Percentiles rank a stretch among this genome's conserved stretches.
Evolutionary conservation across 2,113 vertebrate species (phyloP).

Genomic region (Bubo blakistoni): DNA sequence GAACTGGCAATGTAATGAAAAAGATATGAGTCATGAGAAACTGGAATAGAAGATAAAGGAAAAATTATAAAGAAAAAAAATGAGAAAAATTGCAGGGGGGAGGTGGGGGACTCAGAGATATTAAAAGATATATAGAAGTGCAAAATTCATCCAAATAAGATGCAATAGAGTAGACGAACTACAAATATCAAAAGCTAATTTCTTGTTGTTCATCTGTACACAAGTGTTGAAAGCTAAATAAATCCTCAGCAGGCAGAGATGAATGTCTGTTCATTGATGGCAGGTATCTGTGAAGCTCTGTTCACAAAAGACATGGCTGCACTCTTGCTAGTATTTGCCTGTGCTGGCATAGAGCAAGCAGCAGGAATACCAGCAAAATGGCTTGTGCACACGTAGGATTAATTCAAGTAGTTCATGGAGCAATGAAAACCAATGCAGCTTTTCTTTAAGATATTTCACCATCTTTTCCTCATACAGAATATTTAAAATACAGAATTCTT

Average conservation of each 20-base stretch:
- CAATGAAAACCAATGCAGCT: background rate
- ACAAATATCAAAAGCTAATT: background rate
- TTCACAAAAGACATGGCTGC: background rate
- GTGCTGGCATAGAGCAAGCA: background rate
- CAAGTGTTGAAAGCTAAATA: background rate
- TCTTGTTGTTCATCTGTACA: background rate
- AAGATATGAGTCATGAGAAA: background rate
- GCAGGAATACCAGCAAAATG: background rate
- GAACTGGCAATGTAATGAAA: background rate
- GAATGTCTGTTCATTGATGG: background rate
- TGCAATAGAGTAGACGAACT: background rate
- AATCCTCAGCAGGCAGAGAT: background rate
- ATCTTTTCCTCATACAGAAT: background rate
- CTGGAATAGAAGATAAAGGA: background rate
- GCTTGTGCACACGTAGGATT: background rate
- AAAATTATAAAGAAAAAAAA: slow-evolving; percentile 2
- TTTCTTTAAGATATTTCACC: background rate
- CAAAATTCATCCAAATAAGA: background rate
- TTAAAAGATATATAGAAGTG: background rate
- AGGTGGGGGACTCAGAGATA: background rate
- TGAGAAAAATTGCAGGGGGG: background rate
- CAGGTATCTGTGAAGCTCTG: background rate
- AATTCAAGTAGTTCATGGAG: background rate
- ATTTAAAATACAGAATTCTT: background rate
- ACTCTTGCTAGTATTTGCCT: background rate